These are phyloP conservation scores for Melanotus villosus DNA, from an alignment of 2,888 invertebrate genomes.

Conservation along the genomic window DNA sequence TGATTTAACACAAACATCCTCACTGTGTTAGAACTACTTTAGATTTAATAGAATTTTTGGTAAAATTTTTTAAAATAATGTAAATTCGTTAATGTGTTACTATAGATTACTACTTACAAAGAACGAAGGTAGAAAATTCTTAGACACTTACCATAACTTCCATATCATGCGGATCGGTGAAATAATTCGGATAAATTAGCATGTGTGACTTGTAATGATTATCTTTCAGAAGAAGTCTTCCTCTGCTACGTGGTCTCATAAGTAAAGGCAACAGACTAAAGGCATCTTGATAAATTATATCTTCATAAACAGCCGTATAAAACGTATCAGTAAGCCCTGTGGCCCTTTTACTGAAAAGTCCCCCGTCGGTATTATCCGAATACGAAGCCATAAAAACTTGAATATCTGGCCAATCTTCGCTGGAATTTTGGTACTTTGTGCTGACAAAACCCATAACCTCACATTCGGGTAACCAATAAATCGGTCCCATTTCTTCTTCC, in stretches of 20 bases:
- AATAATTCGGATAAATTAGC: conserved; percentile 91
- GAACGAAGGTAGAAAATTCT: too few species aligned
- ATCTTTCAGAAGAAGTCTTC: conserved; percentile 77
- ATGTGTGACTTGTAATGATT: conserved; percentile 82
- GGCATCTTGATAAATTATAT: conserved; percentile 78
- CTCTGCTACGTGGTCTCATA: conserved; percentile 82
- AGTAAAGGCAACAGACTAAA: conserved; percentile 79
- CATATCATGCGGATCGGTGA: conserved; percentile 79
- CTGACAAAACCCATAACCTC: conserved; percentile 85
- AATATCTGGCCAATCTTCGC: conserved; percentile 83
- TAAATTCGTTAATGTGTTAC: too few species aligned
- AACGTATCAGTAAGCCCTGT: conserved; percentile 78
- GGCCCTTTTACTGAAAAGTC: conserved; percentile 79
- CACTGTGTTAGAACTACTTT: too few species aligned
- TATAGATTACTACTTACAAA: too few species aligned
- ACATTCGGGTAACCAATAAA: conserved; percentile 83
- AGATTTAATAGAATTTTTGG: too few species aligned
- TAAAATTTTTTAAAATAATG: too few species aligned
- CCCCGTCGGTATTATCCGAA: conserved; percentile 85
- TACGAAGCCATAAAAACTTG: conserved; percentile 82
- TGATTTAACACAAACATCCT: too few species aligned
- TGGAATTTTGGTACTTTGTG: conserved; percentile 78
- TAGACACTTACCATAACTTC: conserved; percentile 79
- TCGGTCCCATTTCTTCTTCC: conserved; percentile 73
- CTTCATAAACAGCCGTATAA: conserved; percentile 80